Conservation (phyloP, 92 coral and sea anemone genomes). For the Blastomussa wellsi region DNA sequence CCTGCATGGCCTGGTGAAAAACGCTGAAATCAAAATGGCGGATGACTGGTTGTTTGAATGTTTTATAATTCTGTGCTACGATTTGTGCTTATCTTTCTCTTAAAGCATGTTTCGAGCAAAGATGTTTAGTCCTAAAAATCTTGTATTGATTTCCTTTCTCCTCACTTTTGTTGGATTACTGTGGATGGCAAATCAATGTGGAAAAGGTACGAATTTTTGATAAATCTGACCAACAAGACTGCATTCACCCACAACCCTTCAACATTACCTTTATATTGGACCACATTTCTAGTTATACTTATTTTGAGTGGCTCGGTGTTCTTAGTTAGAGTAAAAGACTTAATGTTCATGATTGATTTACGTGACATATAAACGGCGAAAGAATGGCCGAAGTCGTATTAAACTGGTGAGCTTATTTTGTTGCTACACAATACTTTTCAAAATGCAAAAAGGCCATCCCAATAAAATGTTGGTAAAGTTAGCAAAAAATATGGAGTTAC, state of each 20-base stretch:
- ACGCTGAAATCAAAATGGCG: slow-evolving; percentile 18
- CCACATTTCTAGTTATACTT: not conserved
- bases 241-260: no score
- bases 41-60: not conserved
- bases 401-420: not conserved
- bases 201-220: slow-evolving; percentile 31
- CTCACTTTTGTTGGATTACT: slow-evolving; percentile 59
- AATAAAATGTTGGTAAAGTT: no score
- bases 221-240: no score
- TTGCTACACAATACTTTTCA: no score
- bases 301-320: not conserved
- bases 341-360: not conserved
- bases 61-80: not conserved
- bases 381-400: not conserved
- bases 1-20: slow-evolving; percentile 41
- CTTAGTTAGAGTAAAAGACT: not conserved
- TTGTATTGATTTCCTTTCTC: slow-evolving; percentile 48
- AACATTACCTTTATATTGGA: not conserved
- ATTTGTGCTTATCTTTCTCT: not conserved
- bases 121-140: slow-evolving; percentile 54
- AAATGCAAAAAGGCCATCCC: no score
- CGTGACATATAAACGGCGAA: not conserved
- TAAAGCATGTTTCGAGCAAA: slow-evolving; percentile 30
- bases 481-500: no score
- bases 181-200: slow-evolving; percentile 66